Base-by-base conservation (phyloP, 2,797 vertebrate genomes). In the Malurus leucopterus region DNA sequence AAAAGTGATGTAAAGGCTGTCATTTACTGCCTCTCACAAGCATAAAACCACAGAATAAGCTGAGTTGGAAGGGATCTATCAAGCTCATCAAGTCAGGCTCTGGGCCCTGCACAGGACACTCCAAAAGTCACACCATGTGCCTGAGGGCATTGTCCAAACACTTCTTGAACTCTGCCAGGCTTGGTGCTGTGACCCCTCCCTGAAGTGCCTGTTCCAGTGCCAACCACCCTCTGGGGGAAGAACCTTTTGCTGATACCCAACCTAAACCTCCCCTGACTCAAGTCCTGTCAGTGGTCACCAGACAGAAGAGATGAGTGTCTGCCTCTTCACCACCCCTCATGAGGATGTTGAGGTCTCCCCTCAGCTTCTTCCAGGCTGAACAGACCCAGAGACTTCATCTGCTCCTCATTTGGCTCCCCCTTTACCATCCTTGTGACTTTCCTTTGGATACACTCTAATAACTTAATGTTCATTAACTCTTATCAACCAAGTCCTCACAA, bases 1-100 rank as follows among this genome's bases (percentile, higher is more conserved):
- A 23, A 32, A 3, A 7, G 9, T 11, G 0, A 62, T 21, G 11
- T 26, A 41, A 67, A 78, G 1, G 1, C 10, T 49, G 7, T 58
- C 11, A 64, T 74, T 74, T 27, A 34, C 7, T 24, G 32, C 36
- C 19, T 73, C 76, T 80, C 54, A 79, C 15, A 47, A 59, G 19
- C 18, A 47, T 0, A 36, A 26, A 40, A 15, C 34, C 29, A 34
- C 11, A 40, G 67, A 53, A 47, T 10, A 73, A 47, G 15, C 34
- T 36, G 41, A 47, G 15, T 21, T 61, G 7, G 26, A 36, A 49
- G 16, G 23, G 22, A 18, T 36, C 36, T 27, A 15, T 16, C 21
- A 40, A 29, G 29, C 74, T 40, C 19, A 12, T 36, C 5, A 4
- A 62, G 20, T 44, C 8, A 14, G 62, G 3, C 17, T 16, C 29